phyloP scores from a whole-genome alignment of 1,140 invertebrate genomes.

The Lutraria rhynchaena region DNA sequence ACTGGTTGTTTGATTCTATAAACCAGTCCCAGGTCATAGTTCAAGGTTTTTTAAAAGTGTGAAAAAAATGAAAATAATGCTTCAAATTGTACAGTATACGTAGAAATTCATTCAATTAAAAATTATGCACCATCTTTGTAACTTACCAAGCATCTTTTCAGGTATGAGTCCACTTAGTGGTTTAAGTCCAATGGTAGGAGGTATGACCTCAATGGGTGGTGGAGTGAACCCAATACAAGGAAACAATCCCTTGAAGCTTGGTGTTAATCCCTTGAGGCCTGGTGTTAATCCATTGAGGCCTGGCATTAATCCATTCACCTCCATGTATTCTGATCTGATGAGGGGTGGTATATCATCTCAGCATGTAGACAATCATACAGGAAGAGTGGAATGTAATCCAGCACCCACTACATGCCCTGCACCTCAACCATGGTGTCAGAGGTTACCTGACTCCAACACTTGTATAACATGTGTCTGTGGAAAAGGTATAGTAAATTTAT shows the following conservation, averaged over 20 bases:
- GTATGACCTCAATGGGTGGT: conserved; percentile 4
- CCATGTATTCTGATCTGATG: conserved; percentile 23
- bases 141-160: too few species aligned
- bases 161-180: conserved; percentile 30
- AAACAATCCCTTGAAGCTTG: too few species aligned
- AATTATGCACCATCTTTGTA: not conserved
- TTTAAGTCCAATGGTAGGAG: conserved; percentile 11
- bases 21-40: not conserved
- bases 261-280: not conserved
- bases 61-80: not conserved
- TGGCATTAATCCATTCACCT: not conserved
- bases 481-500: not conserved
- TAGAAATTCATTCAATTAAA: not conserved
- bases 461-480: conserved; percentile 33
- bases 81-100: not conserved
- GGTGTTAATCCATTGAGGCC: not conserved
- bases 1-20: not conserved
- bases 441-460: conserved; percentile 8
- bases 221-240: conserved; percentile 38
- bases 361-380: conserved; percentile 5
- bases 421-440: conserved; percentile 40
- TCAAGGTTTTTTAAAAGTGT: not conserved
- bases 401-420: conserved; percentile 37
- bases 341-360: conserved; percentile 24
- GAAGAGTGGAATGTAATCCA: not conserved